These are phyloP conservation scores for Balearica regulorum DNA, from an alignment of 2,797 vertebrate genomes.

Conservation along the genomic window DNA sequence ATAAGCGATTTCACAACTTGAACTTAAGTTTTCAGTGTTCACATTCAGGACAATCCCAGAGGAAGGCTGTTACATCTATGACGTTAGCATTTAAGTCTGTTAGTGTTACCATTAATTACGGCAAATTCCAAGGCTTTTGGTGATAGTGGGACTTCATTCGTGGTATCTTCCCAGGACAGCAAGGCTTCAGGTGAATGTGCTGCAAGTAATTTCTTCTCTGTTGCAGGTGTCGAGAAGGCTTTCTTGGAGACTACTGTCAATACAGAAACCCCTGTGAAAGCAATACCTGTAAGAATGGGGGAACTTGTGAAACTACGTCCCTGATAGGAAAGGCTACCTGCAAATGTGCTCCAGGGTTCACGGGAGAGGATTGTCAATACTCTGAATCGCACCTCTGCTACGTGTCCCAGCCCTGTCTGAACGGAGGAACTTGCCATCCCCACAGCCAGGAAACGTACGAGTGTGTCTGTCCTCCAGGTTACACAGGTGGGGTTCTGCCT, in stretches of 20 bases:
- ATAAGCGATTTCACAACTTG: background rate
- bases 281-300: constrained; percentile 85
- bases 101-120: background rate
- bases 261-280: constrained; percentile 87
- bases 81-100: background rate
- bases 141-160: background rate
- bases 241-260: constrained; percentile 91
- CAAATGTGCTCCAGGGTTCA: constrained; percentile 83
- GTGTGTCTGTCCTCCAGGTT: constrained; percentile 84
- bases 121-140: background rate
- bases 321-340: constrained; percentile 80
- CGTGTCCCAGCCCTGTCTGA: constrained; percentile 84
- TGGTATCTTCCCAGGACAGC: background rate
- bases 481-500: constrained; percentile 79
- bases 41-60: background rate
- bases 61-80: background rate
- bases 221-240: constrained; percentile 85
- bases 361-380: constrained; percentile 81
- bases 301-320: constrained; percentile 83
- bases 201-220: background rate
- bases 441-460: constrained; percentile 79
- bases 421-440: constrained; percentile 82
- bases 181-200: background rate
- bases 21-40: background rate
- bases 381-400: constrained; percentile 85